Conservation (phyloP, 2,113 vertebrate species). For the Periophthalmodon schlosseri region DNA sequence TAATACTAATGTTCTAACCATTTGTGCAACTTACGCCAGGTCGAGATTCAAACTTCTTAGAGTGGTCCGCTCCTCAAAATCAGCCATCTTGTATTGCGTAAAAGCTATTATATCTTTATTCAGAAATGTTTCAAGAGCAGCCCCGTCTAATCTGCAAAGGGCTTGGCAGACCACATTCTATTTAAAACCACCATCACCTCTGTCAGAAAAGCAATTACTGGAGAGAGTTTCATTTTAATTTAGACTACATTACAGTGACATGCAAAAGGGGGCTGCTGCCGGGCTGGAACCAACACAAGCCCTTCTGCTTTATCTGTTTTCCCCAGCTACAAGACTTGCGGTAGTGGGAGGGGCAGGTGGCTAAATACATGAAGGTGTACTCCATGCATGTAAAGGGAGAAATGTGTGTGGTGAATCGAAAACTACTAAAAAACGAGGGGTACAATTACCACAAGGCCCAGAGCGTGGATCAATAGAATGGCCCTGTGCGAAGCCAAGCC, state of each 20-base stretch:
- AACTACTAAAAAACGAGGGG: conserved; percentile 41
- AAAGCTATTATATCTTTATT: conserved; percentile 12
- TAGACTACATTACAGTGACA: conserved; percentile 77
- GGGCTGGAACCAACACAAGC: conserved; percentile 67
- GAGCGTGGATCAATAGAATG: conserved; percentile 55
- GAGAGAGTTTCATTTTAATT: conserved; percentile 79
- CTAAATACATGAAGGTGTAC: conserved; percentile 45
- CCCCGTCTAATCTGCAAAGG: conserved; percentile 60
- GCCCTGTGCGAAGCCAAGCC: conserved; percentile 25
- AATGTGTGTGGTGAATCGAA: conserved; percentile 19
- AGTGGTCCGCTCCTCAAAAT: conserved; percentile 25
- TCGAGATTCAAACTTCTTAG: conserved; percentile 2
- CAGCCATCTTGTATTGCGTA: conserved; percentile 20
- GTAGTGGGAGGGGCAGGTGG: conserved; percentile 50
- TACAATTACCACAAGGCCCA: conserved; percentile 57
- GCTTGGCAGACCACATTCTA: conserved; percentile 59
- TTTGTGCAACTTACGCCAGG: not conserved
- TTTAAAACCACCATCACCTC: conserved; percentile 77
- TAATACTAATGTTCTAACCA: not conserved
- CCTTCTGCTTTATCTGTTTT: conserved; percentile 68
- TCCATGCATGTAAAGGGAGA: not conserved
- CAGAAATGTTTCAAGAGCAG: conserved; percentile 18
- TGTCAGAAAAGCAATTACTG: conserved; percentile 81
- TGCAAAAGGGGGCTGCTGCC: conserved; percentile 69
- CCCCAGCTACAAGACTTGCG: conserved; percentile 23